phyloP scores from a whole-genome alignment of 2,888 invertebrate genomes.

The Apamea monoglypha region DNA sequence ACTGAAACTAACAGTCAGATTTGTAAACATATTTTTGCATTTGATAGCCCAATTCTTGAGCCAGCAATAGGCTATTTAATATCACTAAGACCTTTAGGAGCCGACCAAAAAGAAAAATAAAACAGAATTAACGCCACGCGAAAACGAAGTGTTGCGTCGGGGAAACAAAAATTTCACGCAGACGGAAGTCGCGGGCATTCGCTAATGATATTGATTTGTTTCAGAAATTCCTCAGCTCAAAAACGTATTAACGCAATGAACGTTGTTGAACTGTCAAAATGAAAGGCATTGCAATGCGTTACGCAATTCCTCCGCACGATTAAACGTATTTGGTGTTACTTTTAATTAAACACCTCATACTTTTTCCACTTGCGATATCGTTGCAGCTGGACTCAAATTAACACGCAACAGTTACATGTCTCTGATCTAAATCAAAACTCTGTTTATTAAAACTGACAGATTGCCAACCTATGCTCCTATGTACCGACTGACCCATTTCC shows the following conservation, averaged over 20 bases:
- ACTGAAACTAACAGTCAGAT: no score
- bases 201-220: background rate
- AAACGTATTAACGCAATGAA: background rate
- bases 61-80: no score
- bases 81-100: no score
- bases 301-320: background rate
- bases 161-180: no score
- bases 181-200: no score
- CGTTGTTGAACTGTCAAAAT: background rate
- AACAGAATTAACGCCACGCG: no score
- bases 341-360: background rate
- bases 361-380: background rate
- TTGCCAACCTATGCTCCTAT: constrained; percentile 8
- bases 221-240: background rate
- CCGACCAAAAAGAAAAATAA: no score
- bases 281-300: background rate
- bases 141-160: no score
- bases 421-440: constrained; percentile 13
- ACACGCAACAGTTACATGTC: constrained; percentile 5
- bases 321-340: background rate
- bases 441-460: constrained; percentile 44
- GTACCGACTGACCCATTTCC: constrained; percentile 46
- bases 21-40: no score
- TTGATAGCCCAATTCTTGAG: no score
- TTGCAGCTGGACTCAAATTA: background rate